Base-by-base conservation (phyloP, 2,113 vertebrate genomes). In the Lepidothrix coronata region DNA sequence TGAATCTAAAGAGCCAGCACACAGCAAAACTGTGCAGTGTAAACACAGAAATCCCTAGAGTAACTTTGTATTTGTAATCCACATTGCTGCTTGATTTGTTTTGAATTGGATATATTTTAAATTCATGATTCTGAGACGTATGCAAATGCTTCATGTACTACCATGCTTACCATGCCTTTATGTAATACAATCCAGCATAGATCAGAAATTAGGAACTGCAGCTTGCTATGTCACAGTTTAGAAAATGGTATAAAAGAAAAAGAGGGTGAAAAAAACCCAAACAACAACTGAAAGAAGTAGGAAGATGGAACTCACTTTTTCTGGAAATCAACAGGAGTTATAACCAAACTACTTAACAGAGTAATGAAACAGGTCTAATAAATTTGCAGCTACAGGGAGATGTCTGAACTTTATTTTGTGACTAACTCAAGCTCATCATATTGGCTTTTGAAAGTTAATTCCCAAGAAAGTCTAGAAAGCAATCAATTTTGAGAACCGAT, bases 351-450 rank as follows among this genome's bases (percentile, higher is more conserved):
- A 83, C 66, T 95, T 96, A 93, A 55, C 6, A 28, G 8, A 89
- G 20, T 66, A 77, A 93, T n/a, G 13, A 51, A 86, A 55, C 21
- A 88, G 62, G 59, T 67, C 49, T 86, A 80, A 94, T 85, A 86
- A 94, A 95, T 82, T 85, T 89, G 63, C 39, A 93, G 65, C 31
- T 95, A n/a, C 17, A 7, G 0, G 16, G 23, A 24, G 28, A 82
- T n/a, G 30, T 37, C 86, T 89, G 55, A 94, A 76, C 35, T 86
- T 89, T 28, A 87, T 91, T 92, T 96, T 84, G 62, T 37, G 17
- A 93, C 74, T 62, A 94, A 74, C 35, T 85, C 39, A 81, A 85
- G 16, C 23, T 86, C 57, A 88, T 70, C 48, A 48, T 35, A 61
- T 5, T 79, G 35, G 2, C 14, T 44, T 94, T 74, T 65, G 70